Evolutionary conservation across 2,888 invertebrate genomes (phyloP), one percentile per base, ranked within the genome.

Genomic region (Vanessa cardui): DNA sequence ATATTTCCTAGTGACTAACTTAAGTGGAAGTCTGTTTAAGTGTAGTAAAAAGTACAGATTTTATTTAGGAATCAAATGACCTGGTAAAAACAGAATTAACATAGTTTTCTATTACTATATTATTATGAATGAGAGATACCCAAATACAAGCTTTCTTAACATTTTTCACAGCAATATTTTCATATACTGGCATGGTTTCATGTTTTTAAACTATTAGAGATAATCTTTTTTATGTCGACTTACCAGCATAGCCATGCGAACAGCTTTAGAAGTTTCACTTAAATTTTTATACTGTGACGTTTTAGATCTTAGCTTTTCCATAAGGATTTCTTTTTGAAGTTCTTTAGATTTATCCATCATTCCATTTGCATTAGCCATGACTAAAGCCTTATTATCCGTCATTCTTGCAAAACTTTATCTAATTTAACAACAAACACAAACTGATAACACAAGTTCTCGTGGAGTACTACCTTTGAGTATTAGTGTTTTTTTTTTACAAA

Each of bases 271-370:
- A 73, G 96, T 96, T 84, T 98, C 98, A 68, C 94, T 94, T 83
- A 98, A 95, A 72, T 96, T 95, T 89, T 97, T 97, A 77, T 95
- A 95, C 75, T 97, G 97, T 62, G 95, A 94, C 72, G 96, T 94
- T 91, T 98, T 97, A 54, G 97, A 96, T 68, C 98, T 95, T 63
- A 99, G 91, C 83, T 97, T 97, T 84, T 98, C 98, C 98, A 99
- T 98, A 71, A 98, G 93, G 70, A 97, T 94, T 87, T 98, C 97
- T 91, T 96, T 95, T 85, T 97, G 97, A 62, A 93, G 88, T 74
- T 92, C 92, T 72, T 90, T 90, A 45, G 91, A 91, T 80, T 92
- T 92, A 74, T 92, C 90, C 62, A 89, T 76, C 62, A 89, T 77
- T 58, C 84, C 87, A 73, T 81, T 88, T 62, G 82, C 73, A 56